phyloP scores from a whole-genome alignment of 2,797 vertebrate genomes.

The Artibeus jamaicensis region DNA sequence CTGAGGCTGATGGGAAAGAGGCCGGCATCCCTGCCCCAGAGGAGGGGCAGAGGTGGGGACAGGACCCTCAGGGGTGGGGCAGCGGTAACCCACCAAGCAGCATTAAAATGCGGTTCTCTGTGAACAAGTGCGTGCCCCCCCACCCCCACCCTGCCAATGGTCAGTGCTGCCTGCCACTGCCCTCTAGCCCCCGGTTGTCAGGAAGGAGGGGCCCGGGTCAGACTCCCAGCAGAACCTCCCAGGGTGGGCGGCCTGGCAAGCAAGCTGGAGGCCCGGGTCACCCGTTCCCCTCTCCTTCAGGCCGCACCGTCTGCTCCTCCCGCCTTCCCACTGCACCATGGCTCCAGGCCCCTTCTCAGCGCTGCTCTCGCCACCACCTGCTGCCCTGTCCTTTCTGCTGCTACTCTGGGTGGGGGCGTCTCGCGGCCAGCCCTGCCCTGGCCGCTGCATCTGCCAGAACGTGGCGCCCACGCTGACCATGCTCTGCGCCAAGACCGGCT shows the following conservation, averaged over 20 bases:
- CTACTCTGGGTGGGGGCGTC: conserved; percentile 83
- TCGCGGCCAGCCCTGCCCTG: conserved; percentile 90
- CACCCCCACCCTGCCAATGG: no score
- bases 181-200: neutral
- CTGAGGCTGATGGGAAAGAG: no score
- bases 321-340: conserved; percentile 52
- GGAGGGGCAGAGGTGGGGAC: neutral
- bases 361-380: conserved; percentile 59
- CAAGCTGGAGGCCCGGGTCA: neutral
- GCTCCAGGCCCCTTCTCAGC: conserved; percentile 78
- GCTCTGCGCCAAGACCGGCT: conserved; percentile 95
- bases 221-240: neutral
- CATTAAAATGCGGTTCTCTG: neutral
- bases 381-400: conserved; percentile 89
- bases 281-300: neutral
- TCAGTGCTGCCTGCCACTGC: neutral
- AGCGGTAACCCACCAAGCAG: neutral
- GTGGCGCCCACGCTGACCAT: conserved; percentile 94
- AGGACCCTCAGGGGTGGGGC: neutral
- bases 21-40: neutral
- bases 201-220: neutral
- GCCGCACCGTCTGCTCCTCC: neutral
- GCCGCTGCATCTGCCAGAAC: conserved; percentile 96
- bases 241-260: neutral
- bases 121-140: neutral